phyloP scores from a whole-genome alignment of 1,140 invertebrate species.

The Drosophila mojavensis region DNA sequence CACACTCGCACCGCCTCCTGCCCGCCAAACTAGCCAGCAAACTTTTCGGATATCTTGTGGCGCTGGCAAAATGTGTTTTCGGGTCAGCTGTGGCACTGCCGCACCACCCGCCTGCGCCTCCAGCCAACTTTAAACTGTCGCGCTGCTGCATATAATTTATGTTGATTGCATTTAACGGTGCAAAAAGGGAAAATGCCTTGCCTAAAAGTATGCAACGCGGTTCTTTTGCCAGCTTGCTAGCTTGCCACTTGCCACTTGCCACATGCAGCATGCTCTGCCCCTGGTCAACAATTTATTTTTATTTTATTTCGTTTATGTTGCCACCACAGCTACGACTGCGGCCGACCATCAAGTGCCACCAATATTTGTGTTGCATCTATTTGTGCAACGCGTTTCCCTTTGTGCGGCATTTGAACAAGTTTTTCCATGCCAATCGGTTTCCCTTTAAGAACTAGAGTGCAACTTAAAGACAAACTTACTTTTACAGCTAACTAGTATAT shows the following conservation, averaged over 20 bases:
- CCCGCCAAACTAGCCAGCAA: conserved; percentile 29
- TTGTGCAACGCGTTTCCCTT: conserved; percentile 47
- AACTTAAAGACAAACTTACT: conserved; percentile 35
- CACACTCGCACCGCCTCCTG: background rate
- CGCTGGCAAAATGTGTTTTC: conserved; percentile 76
- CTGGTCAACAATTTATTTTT: conserved; percentile 69
- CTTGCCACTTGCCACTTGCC: background rate
- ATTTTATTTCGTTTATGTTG: conserved; percentile 58
- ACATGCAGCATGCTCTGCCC: background rate
- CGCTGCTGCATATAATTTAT: conserved; percentile 73
- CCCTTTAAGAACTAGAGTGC: conserved; percentile 6
- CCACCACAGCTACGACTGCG: conserved; percentile 29
- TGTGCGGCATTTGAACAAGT: conserved; percentile 37
- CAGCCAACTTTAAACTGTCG: conserved; percentile 12
- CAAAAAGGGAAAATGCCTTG: conserved; percentile 9
- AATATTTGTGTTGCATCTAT: conserved; percentile 32
- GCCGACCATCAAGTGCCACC: conserved; percentile 65
- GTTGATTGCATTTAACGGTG: conserved; percentile 77
- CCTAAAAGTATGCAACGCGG: conserved; percentile 63
- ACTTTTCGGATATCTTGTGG: conserved; percentile 68
- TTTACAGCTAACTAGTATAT: background rate
- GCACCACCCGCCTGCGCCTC: background rate
- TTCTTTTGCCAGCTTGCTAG: conserved; percentile 33
- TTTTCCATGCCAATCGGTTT: conserved; percentile 33
- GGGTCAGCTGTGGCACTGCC: conserved; percentile 71